A percentile compares a stretch with the other conserved stretches of the same genome.
Evolutionary conservation across 92 coral and sea anemone genomes (phyloP).

Genomic region (Bergia sp.): DNA sequence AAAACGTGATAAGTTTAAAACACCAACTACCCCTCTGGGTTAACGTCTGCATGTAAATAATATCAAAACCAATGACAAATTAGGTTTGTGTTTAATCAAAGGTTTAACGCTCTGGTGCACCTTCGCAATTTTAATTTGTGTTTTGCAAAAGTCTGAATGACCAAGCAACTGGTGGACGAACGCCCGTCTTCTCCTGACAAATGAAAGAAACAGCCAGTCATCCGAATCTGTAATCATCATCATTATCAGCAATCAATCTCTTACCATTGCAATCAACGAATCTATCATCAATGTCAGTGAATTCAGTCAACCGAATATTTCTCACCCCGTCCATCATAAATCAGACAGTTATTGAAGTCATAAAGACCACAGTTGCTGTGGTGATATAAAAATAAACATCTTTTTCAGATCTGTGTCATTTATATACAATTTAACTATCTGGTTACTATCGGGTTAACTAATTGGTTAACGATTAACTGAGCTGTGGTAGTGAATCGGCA

Average conservation of each 20-base stretch:
- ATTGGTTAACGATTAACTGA: background rate
- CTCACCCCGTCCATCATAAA: background rate
- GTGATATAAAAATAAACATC: background rate
- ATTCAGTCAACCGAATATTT: no score
- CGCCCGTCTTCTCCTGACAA: background rate
- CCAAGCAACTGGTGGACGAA: background rate
- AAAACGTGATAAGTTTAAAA: background rate
- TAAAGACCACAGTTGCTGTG: background rate
- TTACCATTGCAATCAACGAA: no score
- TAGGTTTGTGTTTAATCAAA: background rate
- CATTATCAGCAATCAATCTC: no score
- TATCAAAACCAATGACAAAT: background rate
- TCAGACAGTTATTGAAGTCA: background rate
- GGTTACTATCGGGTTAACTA: no score
- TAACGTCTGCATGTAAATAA: no score
- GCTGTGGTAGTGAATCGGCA: background rate
- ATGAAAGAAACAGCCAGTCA: background rate
- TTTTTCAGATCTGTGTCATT: background rate
- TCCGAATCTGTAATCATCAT: background rate
- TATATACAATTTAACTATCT: background rate
- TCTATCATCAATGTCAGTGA: no score
- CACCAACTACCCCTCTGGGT: background rate
- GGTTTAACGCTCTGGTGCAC: background rate
- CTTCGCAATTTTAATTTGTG: background rate
- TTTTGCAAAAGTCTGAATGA: background rate